These are phyloP conservation scores for Apodemus agrarius DNA, from an alignment of 2,797 vertebrate species.

Conservation along the genomic window DNA sequence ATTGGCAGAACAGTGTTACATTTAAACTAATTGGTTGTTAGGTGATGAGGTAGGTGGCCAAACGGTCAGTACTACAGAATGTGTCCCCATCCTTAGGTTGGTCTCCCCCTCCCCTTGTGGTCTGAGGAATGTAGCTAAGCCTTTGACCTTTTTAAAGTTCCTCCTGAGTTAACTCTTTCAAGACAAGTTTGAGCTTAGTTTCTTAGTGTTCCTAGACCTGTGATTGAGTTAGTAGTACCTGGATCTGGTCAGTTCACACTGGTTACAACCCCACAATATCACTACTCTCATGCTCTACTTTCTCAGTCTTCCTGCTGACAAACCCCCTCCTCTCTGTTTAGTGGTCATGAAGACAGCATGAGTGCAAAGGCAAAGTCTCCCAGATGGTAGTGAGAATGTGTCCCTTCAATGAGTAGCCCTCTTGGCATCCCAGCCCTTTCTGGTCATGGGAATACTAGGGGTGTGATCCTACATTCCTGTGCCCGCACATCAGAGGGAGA, in stretches of 20 bases:
- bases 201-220: not conserved
- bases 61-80: too few relatives aligned
- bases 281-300: not conserved
- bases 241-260: not conserved
- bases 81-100: too few relatives aligned
- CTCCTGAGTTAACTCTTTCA: too few relatives aligned
- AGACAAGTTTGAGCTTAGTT: not conserved
- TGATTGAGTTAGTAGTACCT: not conserved
- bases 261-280: not conserved
- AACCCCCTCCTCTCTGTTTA: not conserved
- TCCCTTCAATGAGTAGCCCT: not conserved
- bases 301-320: not conserved
- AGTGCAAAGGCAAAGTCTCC: not conserved
- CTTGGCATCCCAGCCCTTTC: not conserved
- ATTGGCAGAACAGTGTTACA: too few relatives aligned
- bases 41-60: too few relatives aligned
- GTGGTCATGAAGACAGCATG: not conserved
- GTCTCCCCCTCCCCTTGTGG: too few relatives aligned
- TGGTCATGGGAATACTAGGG: not conserved
- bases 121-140: too few relatives aligned
- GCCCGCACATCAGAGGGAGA: not conserved
- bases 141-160: too few relatives aligned
- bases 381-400: not conserved
- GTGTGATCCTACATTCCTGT: not conserved
- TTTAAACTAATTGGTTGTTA: too few relatives aligned